phyloP scores from a whole-genome alignment of 2,797 vertebrate genomes.

The Fistularia commersonii region DNA sequence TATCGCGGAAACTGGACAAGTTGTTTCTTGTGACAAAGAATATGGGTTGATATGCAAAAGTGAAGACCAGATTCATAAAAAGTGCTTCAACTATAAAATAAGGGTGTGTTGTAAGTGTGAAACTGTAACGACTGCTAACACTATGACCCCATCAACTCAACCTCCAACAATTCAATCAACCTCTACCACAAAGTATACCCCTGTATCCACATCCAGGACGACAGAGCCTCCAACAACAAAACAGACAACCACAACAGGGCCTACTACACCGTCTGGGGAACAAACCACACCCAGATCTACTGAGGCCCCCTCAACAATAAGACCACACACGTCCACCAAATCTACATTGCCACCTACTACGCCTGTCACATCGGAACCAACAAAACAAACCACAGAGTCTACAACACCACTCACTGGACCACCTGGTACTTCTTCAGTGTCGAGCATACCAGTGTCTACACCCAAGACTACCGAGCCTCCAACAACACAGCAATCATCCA shows the following conservation, averaged over 20 bases:
- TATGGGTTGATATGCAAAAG: conserved; percentile 59
- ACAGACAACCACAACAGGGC: background rate
- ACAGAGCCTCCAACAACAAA: background rate
- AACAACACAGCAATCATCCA: background rate
- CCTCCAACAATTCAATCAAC: background rate
- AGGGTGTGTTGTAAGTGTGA: conserved; percentile 38
- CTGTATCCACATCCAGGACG: background rate
- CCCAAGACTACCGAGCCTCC: background rate
- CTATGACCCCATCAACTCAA: no score
- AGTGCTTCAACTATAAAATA: conserved; percentile 67
- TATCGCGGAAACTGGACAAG: conserved; percentile 1
- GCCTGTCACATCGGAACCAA: no score
- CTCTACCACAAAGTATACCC: background rate
- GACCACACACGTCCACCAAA: no score
- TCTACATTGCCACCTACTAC: no score
- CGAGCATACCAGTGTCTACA: no score
- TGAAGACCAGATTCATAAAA: conserved; percentile 45
- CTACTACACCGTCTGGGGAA: no score
- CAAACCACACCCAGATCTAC: no score
- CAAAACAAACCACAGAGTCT: no score
- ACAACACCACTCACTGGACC: no score
- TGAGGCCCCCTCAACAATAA: no score
- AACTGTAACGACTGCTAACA: no score
- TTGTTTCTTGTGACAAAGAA: conserved; percentile 44
- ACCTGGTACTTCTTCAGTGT: no score